Conservation (phyloP, 1,140 invertebrate genomes). For the Oreohelix idahoensis region DNA sequence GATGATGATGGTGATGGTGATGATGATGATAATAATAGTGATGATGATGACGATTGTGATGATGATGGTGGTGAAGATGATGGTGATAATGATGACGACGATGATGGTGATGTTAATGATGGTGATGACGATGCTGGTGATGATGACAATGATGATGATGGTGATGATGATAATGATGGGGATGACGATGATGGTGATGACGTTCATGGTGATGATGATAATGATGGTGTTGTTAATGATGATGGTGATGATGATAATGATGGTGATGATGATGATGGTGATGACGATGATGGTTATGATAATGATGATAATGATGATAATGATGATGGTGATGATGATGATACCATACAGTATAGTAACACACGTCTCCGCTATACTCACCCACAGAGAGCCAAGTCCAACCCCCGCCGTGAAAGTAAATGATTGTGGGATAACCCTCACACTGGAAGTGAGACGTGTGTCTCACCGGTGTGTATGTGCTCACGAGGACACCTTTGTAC, state of each 20-base stretch:
- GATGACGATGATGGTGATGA: no score
- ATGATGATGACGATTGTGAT: no score
- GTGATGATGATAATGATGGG: no score
- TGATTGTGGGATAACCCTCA: conserved; percentile 51
- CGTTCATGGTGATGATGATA: no score
- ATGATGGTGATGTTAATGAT: no score
- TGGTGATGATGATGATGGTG: background rate
- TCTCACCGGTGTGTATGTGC: conserved; percentile 47
- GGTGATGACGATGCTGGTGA: no score
- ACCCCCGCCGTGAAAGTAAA: conserved; percentile 68
- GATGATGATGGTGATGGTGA: background rate
- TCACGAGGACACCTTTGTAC: conserved; percentile 51
- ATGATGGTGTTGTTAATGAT: no score
- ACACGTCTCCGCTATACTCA: conserved; percentile 48
- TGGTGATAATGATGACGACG: no score
- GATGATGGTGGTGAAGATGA: no score
- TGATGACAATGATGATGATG: background rate
- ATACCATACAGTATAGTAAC: no score
- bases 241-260: no score
- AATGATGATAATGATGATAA: background rate
- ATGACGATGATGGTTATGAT: background rate
- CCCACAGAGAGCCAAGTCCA: conserved; percentile 65
- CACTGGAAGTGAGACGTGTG: background rate
- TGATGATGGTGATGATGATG: background rate
- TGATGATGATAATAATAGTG: background rate